These are phyloP conservation scores for Marisa cornuarietis DNA, from an alignment of 1,140 invertebrate species.

Conservation along the genomic window DNA sequence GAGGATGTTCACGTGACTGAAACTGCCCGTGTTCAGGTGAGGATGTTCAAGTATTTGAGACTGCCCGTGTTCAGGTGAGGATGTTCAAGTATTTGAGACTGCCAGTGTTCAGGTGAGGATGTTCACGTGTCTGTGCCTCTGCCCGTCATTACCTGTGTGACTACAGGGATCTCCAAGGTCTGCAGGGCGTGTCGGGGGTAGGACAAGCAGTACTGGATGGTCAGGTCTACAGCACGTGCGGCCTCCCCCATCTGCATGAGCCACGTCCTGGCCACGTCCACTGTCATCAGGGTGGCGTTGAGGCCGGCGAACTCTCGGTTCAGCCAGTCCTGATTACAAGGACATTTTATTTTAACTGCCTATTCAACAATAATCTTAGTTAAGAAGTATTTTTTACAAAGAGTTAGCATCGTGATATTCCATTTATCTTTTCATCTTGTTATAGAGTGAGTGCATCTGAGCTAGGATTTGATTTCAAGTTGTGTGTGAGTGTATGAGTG, in stretches of 20 bases:
- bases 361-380: neutral
- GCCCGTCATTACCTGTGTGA: constrained; percentile 30
- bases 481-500: neutral
- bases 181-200: constrained; percentile 21
- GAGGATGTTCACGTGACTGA: no score
- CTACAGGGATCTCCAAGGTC: constrained; percentile 46
- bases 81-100: no score
- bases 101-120: no score
- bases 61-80: no score
- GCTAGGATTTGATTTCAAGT: no score
- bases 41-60: no score
- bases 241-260: constrained; percentile 47
- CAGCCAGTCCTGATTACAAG: constrained; percentile 38
- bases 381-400: neutral
- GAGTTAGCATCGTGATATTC: neutral
- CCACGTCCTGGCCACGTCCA: constrained; percentile 41
- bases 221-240: constrained; percentile 26
- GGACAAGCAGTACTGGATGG: constrained; percentile 39
- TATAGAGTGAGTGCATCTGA: neutral
- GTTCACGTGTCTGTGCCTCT: neutral
- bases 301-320: constrained; percentile 39
- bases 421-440: neutral
- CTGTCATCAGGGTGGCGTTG: constrained; percentile 29
- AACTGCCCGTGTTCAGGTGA: no score
- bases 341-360: no score